Percentiles rank a stretch among this genome's conserved stretches.
Conservation (phyloP, 2,113 vertebrate genomes). For the Phylloscopus trochilus region DNA sequence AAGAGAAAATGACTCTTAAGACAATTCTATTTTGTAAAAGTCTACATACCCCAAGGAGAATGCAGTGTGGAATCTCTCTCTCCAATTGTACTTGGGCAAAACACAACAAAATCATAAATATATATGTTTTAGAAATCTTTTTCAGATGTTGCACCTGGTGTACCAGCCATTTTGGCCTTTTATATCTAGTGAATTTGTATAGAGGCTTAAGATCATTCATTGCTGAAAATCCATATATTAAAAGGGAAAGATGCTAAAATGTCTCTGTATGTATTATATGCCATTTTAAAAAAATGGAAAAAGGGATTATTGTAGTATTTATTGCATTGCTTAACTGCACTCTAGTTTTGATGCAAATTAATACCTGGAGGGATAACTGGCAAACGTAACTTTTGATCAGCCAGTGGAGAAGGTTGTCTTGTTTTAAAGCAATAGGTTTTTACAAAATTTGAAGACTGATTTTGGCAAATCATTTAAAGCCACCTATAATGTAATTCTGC, state of each 20-base stretch:
- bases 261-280: not conserved
- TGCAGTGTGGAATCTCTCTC: not conserved
- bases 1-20: not conserved
- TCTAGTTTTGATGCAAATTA: not conserved
- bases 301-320: not conserved
- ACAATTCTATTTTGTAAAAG: not conserved
- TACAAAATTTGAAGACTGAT: not conserved
- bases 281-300: not conserved
- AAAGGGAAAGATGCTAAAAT: not conserved
- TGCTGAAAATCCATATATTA: not conserved
- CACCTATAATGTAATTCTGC: not conserved
- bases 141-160: not conserved
- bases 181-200: not conserved
- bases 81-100: not conserved
- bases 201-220: not conserved
- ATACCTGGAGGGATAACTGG: not conserved
- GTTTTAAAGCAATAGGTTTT: not conserved
- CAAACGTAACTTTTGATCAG: not conserved
- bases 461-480: not conserved
- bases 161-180: not conserved
- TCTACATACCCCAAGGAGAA: not conserved
- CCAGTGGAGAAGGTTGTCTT: not conserved
- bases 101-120: not conserved
- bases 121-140: not conserved
- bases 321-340: not conserved